Percentiles rank a stretch among this genome's conserved stretches.
Evolutionary conservation across 2,113 vertebrate genomes (phyloP).

Genomic region (Talpa occidentalis): DNA sequence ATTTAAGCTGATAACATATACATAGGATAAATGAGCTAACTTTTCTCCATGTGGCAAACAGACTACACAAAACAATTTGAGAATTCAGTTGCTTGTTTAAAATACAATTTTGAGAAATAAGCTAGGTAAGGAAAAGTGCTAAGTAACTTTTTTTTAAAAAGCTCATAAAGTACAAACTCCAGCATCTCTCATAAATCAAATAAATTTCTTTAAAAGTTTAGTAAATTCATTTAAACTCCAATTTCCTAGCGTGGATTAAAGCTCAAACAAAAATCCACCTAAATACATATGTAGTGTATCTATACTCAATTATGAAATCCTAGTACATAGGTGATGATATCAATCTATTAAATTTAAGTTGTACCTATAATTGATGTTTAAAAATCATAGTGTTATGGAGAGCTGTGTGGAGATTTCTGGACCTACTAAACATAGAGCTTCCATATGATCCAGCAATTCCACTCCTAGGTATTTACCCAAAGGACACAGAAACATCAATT

Average conservation of each 20-base stretch:
- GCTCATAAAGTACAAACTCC: background rate
- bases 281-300: background rate
- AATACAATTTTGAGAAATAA: constrained; percentile 28
- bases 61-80: constrained; percentile 1
- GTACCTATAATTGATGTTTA: background rate
- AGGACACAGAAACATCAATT: no score
- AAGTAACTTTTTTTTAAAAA: constrained; percentile 48
- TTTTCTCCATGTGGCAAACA: background rate
- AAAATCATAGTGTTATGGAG: no score
- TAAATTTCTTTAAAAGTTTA: background rate
- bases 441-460: no score
- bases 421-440: no score
- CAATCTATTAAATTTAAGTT: constrained; percentile 8
- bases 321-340: background rate
- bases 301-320: background rate
- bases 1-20: background rate
- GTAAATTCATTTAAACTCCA: background rate
- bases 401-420: no score
- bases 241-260: background rate
- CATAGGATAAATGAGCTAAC: background rate
- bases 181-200: constrained; percentile 2
- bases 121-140: background rate
- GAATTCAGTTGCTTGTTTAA: constrained; percentile 26
- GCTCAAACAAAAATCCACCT: constrained; percentile 8
- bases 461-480: no score